Percentiles rank a stretch among this genome's conserved stretches.
Evolutionary conservation across 1,140 invertebrate genomes (phyloP).

Genomic region (Zaprionus inermis): DNA sequence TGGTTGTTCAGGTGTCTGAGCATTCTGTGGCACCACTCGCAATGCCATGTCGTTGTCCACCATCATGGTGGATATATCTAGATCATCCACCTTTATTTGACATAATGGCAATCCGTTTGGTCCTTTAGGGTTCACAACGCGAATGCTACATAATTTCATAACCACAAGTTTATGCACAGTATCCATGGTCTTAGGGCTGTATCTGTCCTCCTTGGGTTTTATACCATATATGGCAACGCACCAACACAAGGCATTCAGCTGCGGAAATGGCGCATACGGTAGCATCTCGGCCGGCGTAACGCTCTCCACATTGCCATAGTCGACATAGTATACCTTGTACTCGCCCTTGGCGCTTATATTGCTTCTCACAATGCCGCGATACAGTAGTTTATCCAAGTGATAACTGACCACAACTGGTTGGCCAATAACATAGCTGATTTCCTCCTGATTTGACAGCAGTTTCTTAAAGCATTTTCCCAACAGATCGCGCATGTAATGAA

Average conservation of each 20-base stretch:
- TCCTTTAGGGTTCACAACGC: conserved; percentile 29
- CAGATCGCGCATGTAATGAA: conserved; percentile 84
- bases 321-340: conserved; percentile 86
- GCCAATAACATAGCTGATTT: conserved; percentile 83
- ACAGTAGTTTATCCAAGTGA: conserved; percentile 87
- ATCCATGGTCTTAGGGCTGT: conserved; percentile 41
- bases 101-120: conserved; percentile 30
- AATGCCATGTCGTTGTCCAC: conserved; percentile 36
- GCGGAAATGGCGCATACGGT: conserved; percentile 86
- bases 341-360: conserved; percentile 45
- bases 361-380: conserved; percentile 86
- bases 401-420: conserved; percentile 88
- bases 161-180: conserved; percentile 58
- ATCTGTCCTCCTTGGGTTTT: conserved; percentile 63
- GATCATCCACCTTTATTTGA: conserved; percentile 43
- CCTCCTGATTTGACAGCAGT: conserved; percentile 47
- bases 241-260: conserved; percentile 86
- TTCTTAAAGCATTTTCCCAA: conserved; percentile 23
- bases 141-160: conserved; percentile 61
- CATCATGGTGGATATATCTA: conserved; percentile 57
- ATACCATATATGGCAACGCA: conserved; percentile 85
- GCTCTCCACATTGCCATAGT: conserved; percentile 87
- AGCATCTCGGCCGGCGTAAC: conserved; percentile 85
- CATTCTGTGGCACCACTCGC: neutral
- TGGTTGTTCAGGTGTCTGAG: neutral